A percentile compares a stretch with the other conserved stretches of the same genome.
Conservation (phyloP, 2,888 invertebrate species). For the Drosophila seclusa region DNA sequence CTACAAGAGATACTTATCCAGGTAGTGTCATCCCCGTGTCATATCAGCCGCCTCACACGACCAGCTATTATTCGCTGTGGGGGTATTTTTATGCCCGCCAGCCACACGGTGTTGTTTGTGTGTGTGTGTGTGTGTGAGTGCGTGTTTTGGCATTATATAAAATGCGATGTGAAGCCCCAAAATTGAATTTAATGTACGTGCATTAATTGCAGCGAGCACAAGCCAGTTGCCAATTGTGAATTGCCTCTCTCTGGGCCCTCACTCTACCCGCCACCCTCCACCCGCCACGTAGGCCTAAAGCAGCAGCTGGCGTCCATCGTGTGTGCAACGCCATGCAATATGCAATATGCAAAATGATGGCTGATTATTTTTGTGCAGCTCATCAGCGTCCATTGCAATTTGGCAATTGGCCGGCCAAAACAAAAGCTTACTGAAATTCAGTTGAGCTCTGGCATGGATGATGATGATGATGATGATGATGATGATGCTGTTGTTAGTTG, state of each 20-base stretch:
- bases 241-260: slow-evolving; percentile 1
- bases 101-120: neutral
- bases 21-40: neutral
- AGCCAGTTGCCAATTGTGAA: neutral
- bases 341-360: slow-evolving; percentile 57
- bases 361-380: slow-evolving; percentile 61
- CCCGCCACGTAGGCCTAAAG: neutral
- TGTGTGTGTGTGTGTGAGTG: slow-evolving; percentile 12
- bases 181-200: slow-evolving; percentile 69
- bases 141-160: slow-evolving; percentile 34
- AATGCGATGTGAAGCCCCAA: slow-evolving; percentile 27
- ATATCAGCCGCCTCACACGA: neutral
- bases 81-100: neutral
- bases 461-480: neutral
- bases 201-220: slow-evolving; percentile 54
- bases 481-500: neutral
- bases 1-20: neutral
- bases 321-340: slow-evolving; percentile 7
- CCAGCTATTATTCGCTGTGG: neutral
- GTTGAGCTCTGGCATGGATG: neutral
- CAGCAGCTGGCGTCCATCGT: slow-evolving; percentile 29
- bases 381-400: slow-evolving; percentile 55
- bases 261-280: neutral
- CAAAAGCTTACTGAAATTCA: slow-evolving; percentile 17
- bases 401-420: slow-evolving; percentile 4